Evolutionary conservation across 2,888 invertebrate species (phyloP), one percentile per base, ranked within the genome.

Genomic region (Pollenia griseotomentosa): DNA sequence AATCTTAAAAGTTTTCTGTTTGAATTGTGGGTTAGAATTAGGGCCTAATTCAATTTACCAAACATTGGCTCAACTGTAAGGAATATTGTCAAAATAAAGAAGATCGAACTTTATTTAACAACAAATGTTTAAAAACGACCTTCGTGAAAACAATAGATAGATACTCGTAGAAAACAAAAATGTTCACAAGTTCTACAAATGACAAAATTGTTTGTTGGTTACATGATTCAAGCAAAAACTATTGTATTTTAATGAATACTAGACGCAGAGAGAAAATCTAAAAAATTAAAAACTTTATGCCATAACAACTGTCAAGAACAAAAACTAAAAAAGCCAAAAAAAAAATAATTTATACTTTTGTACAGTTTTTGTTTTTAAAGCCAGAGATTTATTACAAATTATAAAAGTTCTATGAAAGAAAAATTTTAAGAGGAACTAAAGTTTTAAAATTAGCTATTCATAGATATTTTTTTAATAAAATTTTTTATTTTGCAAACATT

Each of bases 231-330:
- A 33, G 7, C 11, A 42, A 44, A 16, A 44, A 19, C 16, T 44
- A 40, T 33, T 59, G 59, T 59, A 9, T 3, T 33, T 2, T 16
- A 59, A 59, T 33, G 14, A 59, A 59, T 40, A 59, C 3, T 10
- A 14, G 33, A 10, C 48, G 16, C 9, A 19, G 42, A 14, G 8
- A 42, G 12, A 55, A 71, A 12, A 6, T 48, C 9, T 4, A 2
- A 46, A 14, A 57, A 40, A 2, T 48, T 7, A 23, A 57, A 55
- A 55, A 57, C 7, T 66, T 33, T 78, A 46, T 66, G 44, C 63
- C 14, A 42, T 12, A 61, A 42, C 40, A 55, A 44, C 55, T 66
- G 66, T 55, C 66, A 57, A 66, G 2, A 42, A 42, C 65, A 77
- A 77, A 44, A 19, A 57, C 19, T 33, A 9, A 3, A 40, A 6